Percentiles rank a stretch among this genome's conserved stretches.
phyloP scores from a whole-genome alignment of 2,888 invertebrate genomes.

The Euspilapteryx auroguttella region DNA sequence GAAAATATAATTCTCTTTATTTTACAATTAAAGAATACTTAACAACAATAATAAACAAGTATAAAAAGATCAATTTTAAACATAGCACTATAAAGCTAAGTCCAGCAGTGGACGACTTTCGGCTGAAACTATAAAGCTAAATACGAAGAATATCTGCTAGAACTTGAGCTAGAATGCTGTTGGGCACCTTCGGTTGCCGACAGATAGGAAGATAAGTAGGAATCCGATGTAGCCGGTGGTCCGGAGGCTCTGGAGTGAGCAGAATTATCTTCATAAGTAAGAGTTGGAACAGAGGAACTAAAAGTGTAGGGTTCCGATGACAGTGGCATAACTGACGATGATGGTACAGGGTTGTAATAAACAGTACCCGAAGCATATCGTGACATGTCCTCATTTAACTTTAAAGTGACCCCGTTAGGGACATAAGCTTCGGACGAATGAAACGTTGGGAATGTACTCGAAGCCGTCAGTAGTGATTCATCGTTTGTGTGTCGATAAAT shows the following conservation, averaged over 20 bases:
- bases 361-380: slow-evolving; percentile 25
- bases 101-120: no score
- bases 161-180: slow-evolving; percentile 15
- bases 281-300: slow-evolving; percentile 19
- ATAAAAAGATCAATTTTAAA: no score
- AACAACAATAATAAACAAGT: no score
- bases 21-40: no score
- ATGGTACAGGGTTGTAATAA: slow-evolving; percentile 31
- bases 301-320: slow-evolving; percentile 31
- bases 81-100: no score
- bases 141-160: slow-evolving; percentile 37
- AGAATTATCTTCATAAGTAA: slow-evolving; percentile 34
- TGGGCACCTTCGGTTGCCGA: slow-evolving; percentile 23
- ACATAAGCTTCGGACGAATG: slow-evolving; percentile 35
- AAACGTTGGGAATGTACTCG: slow-evolving; percentile 26
- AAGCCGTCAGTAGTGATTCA: slow-evolving; percentile 44
- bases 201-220: slow-evolving; percentile 37
- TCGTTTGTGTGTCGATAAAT: slow-evolving; percentile 45
- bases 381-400: slow-evolving; percentile 34
- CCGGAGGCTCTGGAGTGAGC: slow-evolving; percentile 21
- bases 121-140: slow-evolving; percentile 43
- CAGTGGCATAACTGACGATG: slow-evolving; percentile 17
- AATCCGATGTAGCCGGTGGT: slow-evolving; percentile 27
- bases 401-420: slow-evolving; percentile 40
- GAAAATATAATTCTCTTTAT: no score